Base-by-base conservation (phyloP, 2,888 invertebrate genomes). In the Zygogramma bicolorata region DNA sequence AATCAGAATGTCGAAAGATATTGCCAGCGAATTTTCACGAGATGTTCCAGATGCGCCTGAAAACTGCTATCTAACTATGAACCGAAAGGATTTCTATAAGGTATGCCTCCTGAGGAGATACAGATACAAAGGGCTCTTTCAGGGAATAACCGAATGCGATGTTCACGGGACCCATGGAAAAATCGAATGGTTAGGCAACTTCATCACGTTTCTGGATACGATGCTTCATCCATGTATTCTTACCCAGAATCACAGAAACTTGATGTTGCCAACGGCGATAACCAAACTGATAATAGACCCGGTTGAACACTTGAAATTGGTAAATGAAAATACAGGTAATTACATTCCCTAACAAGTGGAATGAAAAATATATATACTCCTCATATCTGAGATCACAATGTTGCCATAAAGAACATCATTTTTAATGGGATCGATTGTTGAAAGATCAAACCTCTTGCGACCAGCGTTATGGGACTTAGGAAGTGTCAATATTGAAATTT, bases 181-280 rank as follows among this genome's bases (percentile, higher is more conserved):
- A 20, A 79, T 89, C 7, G 69, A 77, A 7, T 93, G 93, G 93
- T 85, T 85, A 13, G 90, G 89, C 71, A 91, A 92, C 80, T 93
- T 93, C 92, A 89, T 92, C 2, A 89, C 92, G 0, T 93, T 92
- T 83, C 87, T 93, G 84, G 93, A 94, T 81, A 91, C 90, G 10
- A 90, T 93, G 89, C 85, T 93, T 38, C 94, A 94, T 81, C 88
- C 91, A 78, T 87, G 89, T 49, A 87, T 92, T 38, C 74, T 92
- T 86, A 88, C 22, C 84, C 87, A 4, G 84, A 89, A 65, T 84
- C 87, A 27, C 84, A 66, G 72, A 3, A 71, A 75, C 13, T 25
- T 92, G 0, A 88, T 88, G 71, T 87, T 92, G 6, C 92, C 92
- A 0, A 91, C 90, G 1, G 86, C 89, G 20, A 89, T 93, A 61